Evolutionary conservation across 2,888 invertebrate species (phyloP), one percentile per base, ranked within the genome.

Genomic region (Leptinotarsa tumamoca): DNA sequence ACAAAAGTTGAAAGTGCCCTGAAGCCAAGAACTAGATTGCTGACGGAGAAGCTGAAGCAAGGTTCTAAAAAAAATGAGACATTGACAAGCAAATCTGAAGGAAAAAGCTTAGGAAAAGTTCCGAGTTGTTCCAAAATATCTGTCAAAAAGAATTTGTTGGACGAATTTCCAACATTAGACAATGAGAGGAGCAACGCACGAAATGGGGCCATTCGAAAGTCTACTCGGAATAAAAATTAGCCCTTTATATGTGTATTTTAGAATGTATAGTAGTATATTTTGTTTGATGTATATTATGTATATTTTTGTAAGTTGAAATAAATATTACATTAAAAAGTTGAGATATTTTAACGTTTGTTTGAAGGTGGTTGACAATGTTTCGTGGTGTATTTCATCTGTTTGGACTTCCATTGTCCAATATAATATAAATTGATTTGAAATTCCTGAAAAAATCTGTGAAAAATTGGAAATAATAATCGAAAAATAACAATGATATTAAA

Each of bases 21-120:
- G 54, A 78, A 70, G 43, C 63, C 73, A 0, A 80, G 77, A 17
- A 73, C 76, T 1, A 79, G 75, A 66, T 50, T 76, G 21, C 68
- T 80, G 50, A 71, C 80, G 15, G 79, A 79, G 58, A 80, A 78
- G 72, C 23, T 80, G 15, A 79, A 72, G 71, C 66, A 71, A 33
- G 75, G 77, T 14, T 70, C 72, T 10, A 80, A 76, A 63, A 80
- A 77, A 43, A 49, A 56, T 2, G 78, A 72, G 4, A 33, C 52
- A 3, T 52, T 72, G 5, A 33, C 17, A 18, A 72, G 61, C 49
- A 58, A 68, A 23, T 51, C 54, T n/a, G 73, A 66, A n/a, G 67
- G 56, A 51, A 56, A 52, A 14, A n/a, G 3, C 14, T 13, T 33
- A 33, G 43, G 18, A 3, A 33, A 43, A 33, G 56, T 63, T 23